phyloP scores from a whole-genome alignment of 30 jellyfish, hydroid and myxozoan species.

The Haliclystus octoradiatus region DNA sequence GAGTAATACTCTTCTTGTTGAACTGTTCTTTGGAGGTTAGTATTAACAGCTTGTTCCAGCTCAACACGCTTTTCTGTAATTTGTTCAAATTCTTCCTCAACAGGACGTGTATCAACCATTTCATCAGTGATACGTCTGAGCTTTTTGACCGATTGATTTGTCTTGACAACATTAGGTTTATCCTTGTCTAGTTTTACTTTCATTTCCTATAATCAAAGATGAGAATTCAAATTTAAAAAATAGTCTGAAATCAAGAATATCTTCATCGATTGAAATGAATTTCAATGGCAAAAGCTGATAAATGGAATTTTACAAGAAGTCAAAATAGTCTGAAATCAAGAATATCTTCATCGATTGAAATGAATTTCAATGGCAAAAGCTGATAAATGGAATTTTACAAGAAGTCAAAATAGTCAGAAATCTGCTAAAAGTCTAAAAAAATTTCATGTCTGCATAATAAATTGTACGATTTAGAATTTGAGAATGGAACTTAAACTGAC shows the following conservation, averaged over 20 bases:
- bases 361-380: neutral
- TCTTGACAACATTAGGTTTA: slow-evolving; percentile 16
- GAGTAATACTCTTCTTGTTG: slow-evolving; percentile 40
- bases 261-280: no score
- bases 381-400: neutral
- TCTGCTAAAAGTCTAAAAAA: no score
- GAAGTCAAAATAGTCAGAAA: neutral
- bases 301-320: no score
- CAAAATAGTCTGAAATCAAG: no score
- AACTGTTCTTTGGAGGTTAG: slow-evolving; percentile 22
- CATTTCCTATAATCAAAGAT: slow-evolving; percentile 28
- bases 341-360: no score
- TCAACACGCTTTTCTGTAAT: slow-evolving; percentile 45
- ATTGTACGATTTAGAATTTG: no score
- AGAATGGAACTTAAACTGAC: no score
- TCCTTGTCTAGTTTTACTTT: slow-evolving; percentile 34
- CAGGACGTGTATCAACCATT: slow-evolving; percentile 35
- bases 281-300: no score
- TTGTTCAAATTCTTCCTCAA: slow-evolving; percentile 39
- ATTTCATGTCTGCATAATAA: neutral
- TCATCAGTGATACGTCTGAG: slow-evolving; percentile 24
- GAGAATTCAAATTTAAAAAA: neutral
- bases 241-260: no score
- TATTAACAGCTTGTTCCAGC: slow-evolving; percentile 23
- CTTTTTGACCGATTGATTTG: slow-evolving; percentile 12